Base-by-base conservation (phyloP, 2,888 invertebrate genomes). In the Hirtodrosophila histrioides region DNA sequence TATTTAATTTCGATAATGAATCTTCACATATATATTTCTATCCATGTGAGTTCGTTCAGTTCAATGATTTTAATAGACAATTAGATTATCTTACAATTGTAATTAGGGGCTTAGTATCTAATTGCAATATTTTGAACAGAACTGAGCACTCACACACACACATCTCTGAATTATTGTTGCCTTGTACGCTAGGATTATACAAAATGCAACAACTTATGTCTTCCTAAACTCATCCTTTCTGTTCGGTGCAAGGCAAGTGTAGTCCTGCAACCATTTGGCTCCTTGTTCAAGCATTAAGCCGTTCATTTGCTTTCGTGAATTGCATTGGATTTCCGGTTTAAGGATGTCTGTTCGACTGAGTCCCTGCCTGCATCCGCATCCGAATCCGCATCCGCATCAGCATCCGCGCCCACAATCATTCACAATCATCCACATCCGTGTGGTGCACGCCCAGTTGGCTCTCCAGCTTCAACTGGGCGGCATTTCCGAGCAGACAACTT, bases 401-500 rank as follows among this genome's bases (percentile, higher is more conserved):
- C 23, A 48, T 41, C 37, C 45, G 49, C 57, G 31, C 12, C 50
- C 56, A 49, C 40, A 63, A 72, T 67, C 74, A 57, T 68, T 76
- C 74, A 76, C 53, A 62, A 58, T 67, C 67, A 63, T 50, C 31
- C 49, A 50, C 50, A 67, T 71, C 57, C 67, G 72, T 27, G 17
- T 43, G 41, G 39, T 29, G 23, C 55, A 54, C 62, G 66, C 77
- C 67, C 72, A 46, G 23, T 44, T 53, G 57, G 33, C 44, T 36
- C 56, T 61, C 35, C 35, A 29, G 71, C 48, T 53, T 41, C 53
- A 39, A 58, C 57, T 66, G 86, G 75, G 56, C 39, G 79, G 82
- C 78, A 68, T 78, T 81, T 84, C 78, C 74, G 74, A 49, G 63
- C 79, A 78, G 82, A 72, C 81, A 64, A 64, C 64, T 76, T 68